Conservation (phyloP, 2,888 invertebrate genomes). For the Acholoe squamosa region DNA sequence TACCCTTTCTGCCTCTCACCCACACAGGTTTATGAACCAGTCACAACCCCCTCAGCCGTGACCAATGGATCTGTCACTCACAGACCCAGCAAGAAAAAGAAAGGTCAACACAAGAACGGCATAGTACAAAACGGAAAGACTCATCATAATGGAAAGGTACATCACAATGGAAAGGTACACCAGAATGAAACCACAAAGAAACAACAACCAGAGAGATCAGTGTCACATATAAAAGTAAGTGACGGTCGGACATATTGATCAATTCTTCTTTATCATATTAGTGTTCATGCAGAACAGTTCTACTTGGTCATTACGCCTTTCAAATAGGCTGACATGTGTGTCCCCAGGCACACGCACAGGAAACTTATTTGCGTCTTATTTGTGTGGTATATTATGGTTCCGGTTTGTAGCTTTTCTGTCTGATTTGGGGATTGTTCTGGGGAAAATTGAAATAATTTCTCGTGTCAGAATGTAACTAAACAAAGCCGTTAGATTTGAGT, state of each 20-base stretch:
- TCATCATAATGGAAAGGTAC: not conserved
- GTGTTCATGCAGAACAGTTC: no score
- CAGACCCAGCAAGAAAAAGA: constrained; percentile 11
- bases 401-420: no score
- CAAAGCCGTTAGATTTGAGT: no score
- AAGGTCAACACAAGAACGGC: constrained; percentile 20
- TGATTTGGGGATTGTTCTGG: no score
- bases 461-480: no score
- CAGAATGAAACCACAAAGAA: constrained; percentile 2
- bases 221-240: constrained; percentile 30
- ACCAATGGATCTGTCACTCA: constrained; percentile 19
- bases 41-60: not conserved
- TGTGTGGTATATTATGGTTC: no score
- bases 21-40: not conserved
- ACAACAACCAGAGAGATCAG: not conserved
- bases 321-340: no score
- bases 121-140: constrained; percentile 45
- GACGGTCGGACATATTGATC: not conserved
- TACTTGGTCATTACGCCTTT: no score
- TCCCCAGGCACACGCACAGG: no score
- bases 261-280: no score
- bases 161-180: constrained; percentile 48
- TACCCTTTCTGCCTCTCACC: not conserved
- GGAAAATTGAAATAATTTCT: no score
- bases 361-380: no score